Percentiles rank a stretch among this genome's conserved stretches.
These are phyloP conservation scores for Nasua narica DNA, from an alignment of 2,797 vertebrate species.

Conservation along the genomic window DNA sequence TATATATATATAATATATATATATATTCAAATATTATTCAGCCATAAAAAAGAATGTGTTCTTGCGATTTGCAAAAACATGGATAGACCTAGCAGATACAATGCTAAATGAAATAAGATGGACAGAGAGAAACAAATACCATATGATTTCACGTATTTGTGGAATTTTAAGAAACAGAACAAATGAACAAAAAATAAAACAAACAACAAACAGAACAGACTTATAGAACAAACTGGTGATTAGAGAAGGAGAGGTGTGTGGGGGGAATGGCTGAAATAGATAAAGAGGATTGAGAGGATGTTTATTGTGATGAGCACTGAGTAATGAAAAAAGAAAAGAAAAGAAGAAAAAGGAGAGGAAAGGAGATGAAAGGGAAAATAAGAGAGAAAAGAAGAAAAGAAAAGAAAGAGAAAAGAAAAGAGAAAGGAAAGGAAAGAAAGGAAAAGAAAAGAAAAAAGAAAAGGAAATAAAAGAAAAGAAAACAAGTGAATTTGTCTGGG, in stretches of 20 bases:
- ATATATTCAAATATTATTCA: background rate
- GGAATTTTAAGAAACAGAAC: background rate
- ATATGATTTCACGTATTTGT: background rate
- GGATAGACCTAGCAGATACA: background rate
- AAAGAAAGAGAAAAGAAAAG: background rate
- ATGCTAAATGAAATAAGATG: background rate
- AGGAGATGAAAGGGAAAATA: too few relatives aligned
- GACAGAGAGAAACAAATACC: background rate
- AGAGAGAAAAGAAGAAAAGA: too few relatives aligned
- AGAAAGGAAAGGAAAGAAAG: too few relatives aligned
- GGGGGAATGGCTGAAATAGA: background rate
- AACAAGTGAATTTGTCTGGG: background rate
- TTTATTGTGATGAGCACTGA: background rate
- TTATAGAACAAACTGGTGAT: background rate
- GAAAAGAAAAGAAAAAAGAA: too few relatives aligned
- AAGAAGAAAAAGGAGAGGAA: too few relatives aligned
- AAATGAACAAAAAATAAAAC: background rate
- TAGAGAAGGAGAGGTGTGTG: background rate
- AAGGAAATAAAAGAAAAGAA: background rate
- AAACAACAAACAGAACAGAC: background rate
- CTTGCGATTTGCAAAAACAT: background rate
- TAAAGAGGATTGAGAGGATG: background rate
- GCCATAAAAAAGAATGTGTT: background rate
- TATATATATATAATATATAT: too few relatives aligned
- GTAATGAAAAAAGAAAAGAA: background rate